Evolutionary conservation across 2,797 vertebrate genomes (phyloP).

Genomic region (Atherinosoma microstoma): DNA sequence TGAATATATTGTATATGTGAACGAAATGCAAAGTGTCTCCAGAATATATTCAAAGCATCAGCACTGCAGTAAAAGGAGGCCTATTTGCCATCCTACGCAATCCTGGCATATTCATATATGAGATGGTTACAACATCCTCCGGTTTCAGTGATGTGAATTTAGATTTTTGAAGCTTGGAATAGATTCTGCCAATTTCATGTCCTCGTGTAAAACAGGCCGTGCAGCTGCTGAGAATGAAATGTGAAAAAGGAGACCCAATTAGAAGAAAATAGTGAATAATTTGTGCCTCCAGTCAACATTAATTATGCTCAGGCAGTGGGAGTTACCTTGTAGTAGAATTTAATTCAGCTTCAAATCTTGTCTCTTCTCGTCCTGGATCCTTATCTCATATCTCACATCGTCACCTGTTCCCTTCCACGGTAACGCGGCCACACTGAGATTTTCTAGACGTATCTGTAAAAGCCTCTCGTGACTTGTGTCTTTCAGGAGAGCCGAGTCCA

Average conservation of each 20-base stretch:
- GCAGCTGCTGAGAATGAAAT: slow-evolving; percentile 33
- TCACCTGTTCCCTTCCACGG: slow-evolving; percentile 56
- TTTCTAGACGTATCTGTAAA: slow-evolving; percentile 22
- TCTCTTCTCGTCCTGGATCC: slow-evolving; percentile 42
- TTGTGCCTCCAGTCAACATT: slow-evolving; percentile 53
- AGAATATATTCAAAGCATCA: slow-evolving; percentile 23
- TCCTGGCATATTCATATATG: slow-evolving; percentile 13
- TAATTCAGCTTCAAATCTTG: slow-evolving; percentile 49
- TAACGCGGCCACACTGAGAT: slow-evolving; percentile 2
- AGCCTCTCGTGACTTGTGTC: neutral
- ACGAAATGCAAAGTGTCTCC: slow-evolving; percentile 18
- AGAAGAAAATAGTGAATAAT: slow-evolving; percentile 61
- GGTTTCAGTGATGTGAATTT: slow-evolving; percentile 55
- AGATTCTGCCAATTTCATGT: slow-evolving; percentile 63
- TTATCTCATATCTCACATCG: slow-evolving; percentile 59
- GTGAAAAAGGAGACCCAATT: slow-evolving; percentile 52
- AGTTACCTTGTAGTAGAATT: slow-evolving; percentile 52
- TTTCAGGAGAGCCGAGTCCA: slow-evolving; percentile 94
- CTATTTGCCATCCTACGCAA: slow-evolving; percentile 33
- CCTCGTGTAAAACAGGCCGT: slow-evolving; percentile 44
- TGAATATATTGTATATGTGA: neutral
- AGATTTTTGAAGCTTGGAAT: slow-evolving; percentile 55
- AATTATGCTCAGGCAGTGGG: slow-evolving; percentile 51
- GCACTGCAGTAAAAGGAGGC: slow-evolving; percentile 31
- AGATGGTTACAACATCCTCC: slow-evolving; percentile 33